Evolutionary conservation across 2,113 vertebrate species (phyloP).

Genomic region (Ancistrus triradiatus): DNA sequence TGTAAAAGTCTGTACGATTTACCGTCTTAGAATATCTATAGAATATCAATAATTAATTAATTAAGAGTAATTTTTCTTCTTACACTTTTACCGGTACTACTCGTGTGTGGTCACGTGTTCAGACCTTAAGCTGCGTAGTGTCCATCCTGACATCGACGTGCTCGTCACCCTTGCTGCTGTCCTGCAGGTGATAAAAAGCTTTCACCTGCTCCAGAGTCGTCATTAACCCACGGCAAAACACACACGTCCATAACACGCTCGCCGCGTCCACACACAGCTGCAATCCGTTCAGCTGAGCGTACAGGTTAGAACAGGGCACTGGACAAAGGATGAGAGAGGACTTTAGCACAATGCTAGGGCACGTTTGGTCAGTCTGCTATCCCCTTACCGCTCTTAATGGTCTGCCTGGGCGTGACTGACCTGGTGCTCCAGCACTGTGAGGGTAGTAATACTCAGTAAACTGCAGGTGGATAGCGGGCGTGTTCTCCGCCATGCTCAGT

Average conservation of each 20-base stretch:
- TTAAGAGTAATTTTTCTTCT: too few species aligned
- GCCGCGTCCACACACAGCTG: slow-evolving; percentile 80
- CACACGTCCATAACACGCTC: slow-evolving; percentile 90
- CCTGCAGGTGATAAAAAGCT: slow-evolving; percentile 89
- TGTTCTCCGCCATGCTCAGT: slow-evolving; percentile 71
- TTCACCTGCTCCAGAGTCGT: slow-evolving; percentile 91
- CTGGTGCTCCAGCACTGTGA: slow-evolving; percentile 79
- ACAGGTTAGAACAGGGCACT: slow-evolving; percentile 93
- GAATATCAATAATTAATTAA: too few species aligned
- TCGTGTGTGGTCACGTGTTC: too few species aligned
- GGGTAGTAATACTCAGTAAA: slow-evolving; percentile 97
- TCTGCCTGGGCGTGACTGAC: too few species aligned
- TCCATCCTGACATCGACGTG: slow-evolving; percentile 86
- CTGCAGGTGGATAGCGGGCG: slow-evolving; percentile 89
- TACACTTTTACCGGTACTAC: too few species aligned
- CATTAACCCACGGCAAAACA: slow-evolving; percentile 87
- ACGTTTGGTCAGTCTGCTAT: too few species aligned
- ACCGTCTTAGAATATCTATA: too few species aligned
- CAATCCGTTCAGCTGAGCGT: slow-evolving; percentile 83
- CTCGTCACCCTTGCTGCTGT: slow-evolving; percentile 78
- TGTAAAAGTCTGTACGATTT: too few species aligned
- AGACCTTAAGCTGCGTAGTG: slow-evolving; percentile 82
- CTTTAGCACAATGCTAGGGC: too few species aligned
- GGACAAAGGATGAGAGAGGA: slow-evolving; percentile 16
- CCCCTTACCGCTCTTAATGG: too few species aligned